phyloP scores from a whole-genome alignment of 64 coral and sea anemone genomes.

The Montipora efflorescens region DNA sequence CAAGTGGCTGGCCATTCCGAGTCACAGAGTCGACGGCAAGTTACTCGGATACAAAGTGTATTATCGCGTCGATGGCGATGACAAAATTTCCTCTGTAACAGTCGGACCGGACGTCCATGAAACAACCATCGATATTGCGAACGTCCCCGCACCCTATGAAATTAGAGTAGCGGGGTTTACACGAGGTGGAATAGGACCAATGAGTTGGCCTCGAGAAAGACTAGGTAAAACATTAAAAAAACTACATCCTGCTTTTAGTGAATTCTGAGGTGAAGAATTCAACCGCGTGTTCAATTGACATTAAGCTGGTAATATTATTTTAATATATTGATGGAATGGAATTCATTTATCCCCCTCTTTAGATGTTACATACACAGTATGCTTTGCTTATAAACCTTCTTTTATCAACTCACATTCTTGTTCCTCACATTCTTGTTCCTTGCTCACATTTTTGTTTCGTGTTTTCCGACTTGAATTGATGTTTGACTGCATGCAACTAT shows the following conservation, averaged over 20 bases:
- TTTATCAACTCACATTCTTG: too few species aligned
- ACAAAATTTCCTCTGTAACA: neutral
- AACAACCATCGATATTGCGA: neutral
- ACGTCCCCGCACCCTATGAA: neutral
- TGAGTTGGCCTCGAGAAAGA: neutral
- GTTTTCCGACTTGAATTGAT: too few species aligned
- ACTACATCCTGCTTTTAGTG: neutral
- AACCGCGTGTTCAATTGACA: too few species aligned
- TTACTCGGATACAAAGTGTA: conserved; percentile 2
- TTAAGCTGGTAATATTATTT: too few species aligned
- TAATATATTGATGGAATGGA: too few species aligned
- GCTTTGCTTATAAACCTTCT: too few species aligned
- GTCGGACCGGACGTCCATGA: neutral
- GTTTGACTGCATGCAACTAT: too few species aligned
- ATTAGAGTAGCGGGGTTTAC: conserved; percentile 17
- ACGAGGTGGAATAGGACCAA: neutral
- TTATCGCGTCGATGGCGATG: neutral
- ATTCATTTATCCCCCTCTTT: too few species aligned
- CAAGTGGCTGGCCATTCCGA: neutral
- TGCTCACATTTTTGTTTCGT: too few species aligned
- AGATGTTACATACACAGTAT: too few species aligned
- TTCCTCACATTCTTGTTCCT: too few species aligned
- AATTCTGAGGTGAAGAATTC: neutral
- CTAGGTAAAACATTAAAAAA: neutral
- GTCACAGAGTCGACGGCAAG: neutral